Evolutionary conservation across 23 tunicate species (phyloP).

Genomic region (Aplidium turbinatum): DNA sequence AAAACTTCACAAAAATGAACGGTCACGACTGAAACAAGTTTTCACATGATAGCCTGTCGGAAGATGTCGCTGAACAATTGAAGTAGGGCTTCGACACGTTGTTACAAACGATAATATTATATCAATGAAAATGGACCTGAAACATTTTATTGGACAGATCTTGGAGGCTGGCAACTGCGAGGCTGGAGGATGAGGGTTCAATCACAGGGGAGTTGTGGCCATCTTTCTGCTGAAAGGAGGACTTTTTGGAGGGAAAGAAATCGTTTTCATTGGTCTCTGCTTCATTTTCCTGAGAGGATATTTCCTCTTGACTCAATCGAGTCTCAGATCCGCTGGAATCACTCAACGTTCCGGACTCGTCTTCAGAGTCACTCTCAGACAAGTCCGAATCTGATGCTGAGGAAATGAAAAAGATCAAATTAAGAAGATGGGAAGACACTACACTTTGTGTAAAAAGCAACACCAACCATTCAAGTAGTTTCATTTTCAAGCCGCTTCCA

Average conservation of each 20-base stretch:
- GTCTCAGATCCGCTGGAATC: constrained; percentile 75
- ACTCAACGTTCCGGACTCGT: constrained; percentile 48
- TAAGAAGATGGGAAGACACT: too few species aligned
- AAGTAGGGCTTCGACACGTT: too few species aligned
- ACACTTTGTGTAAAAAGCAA: too few species aligned
- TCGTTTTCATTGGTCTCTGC: constrained; percentile 25
- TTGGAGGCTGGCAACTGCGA: constrained; percentile 79
- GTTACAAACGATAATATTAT: too few species aligned
- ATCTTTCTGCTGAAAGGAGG: neutral
- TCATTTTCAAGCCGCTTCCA: too few species aligned
- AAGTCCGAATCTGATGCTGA: constrained; percentile 10
- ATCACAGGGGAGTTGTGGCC: neutral
- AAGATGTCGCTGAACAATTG: too few species aligned
- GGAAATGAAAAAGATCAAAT: too few species aligned
- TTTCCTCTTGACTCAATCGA: constrained; percentile 66
- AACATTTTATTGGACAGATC: constrained; percentile 90
- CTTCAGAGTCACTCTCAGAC: constrained; percentile 34
- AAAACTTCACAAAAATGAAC: too few species aligned
- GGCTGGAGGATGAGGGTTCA: constrained; percentile 11
- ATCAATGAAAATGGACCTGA: constrained; percentile 42
- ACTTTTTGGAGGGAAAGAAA: neutral
- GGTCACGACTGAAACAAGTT: neutral
- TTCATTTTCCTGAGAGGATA: constrained; percentile 53
- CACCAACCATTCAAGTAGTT: too few species aligned
- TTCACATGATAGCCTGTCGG: neutral